Conservation (phyloP, 2,888 invertebrate species). For the Trachelus stipa region DNA sequence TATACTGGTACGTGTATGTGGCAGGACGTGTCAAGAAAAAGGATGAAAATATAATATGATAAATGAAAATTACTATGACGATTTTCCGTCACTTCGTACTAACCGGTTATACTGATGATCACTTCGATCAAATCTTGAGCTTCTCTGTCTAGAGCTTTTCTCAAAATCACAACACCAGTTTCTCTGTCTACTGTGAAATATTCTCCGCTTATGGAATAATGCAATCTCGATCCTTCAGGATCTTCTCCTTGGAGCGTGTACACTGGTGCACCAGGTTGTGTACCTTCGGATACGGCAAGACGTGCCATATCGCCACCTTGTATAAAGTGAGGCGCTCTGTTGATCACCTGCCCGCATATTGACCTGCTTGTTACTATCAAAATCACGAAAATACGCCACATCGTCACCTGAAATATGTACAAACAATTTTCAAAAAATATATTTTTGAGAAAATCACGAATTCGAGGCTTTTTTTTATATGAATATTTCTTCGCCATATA, state of each 20-base stretch:
- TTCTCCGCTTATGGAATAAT: constrained; percentile 85
- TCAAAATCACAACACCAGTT: constrained; percentile 80
- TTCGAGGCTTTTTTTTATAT: background rate
- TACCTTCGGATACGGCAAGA: constrained; percentile 80
- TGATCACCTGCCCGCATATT: constrained; percentile 71
- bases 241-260: constrained; percentile 82
- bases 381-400: constrained; percentile 50
- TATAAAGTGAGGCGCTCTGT: constrained; percentile 80
- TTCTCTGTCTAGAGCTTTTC: constrained; percentile 79
- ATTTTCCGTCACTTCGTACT: constrained; percentile 22
- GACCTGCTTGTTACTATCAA: constrained; percentile 41
- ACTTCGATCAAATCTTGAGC: constrained; percentile 78
- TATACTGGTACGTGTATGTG: background rate
- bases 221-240: constrained; percentile 79
- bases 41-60: background rate
- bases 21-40: background rate
- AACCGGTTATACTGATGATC: constrained; percentile 85
- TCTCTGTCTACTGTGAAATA: constrained; percentile 82
- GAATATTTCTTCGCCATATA: background rate
- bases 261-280: constrained; percentile 79
- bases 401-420: constrained; percentile 44
- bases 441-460: background rate
- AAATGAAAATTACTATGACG: background rate
- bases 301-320: constrained; percentile 84
- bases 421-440: background rate